A percentile compares a stretch with the other conserved stretches of the same genome.
These are phyloP conservation scores for Pentalonia nigronervosa DNA, from an alignment of 1,140 invertebrate genomes.

Conservation along the genomic window DNA sequence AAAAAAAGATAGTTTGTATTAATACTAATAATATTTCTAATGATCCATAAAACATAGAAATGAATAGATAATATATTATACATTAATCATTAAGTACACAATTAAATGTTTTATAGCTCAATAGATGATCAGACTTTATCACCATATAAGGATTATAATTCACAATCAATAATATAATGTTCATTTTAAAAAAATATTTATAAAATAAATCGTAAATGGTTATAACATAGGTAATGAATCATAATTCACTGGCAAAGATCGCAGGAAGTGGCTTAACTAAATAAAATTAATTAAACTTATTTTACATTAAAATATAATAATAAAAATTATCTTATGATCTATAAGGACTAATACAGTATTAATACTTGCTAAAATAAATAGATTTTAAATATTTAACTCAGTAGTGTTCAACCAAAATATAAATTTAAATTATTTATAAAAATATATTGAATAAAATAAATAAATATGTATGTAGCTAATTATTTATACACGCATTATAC, in stretches of 20 bases:
- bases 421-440: background rate
- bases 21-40: background rate
- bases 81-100: no score
- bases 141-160: background rate
- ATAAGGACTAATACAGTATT: background rate
- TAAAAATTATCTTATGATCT: background rate
- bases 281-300: background rate
- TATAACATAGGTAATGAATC: background rate
- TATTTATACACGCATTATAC: background rate
- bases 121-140: background rate
- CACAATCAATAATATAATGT: background rate
- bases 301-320: background rate
- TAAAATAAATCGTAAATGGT: background rate
- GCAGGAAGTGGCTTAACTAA: background rate
- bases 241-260: background rate
- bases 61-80: background rate
- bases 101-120: background rate
- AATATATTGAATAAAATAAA: background rate
- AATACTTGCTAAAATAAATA: background rate
- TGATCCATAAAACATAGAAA: background rate
- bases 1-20: background rate
- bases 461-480: background rate
- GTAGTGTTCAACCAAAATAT: background rate
- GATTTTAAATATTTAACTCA: background rate
- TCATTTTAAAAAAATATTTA: background rate